These are phyloP conservation scores for Eupristina koningsbergeri DNA, from an alignment of 1,140 invertebrate genomes.

Conservation along the genomic window DNA sequence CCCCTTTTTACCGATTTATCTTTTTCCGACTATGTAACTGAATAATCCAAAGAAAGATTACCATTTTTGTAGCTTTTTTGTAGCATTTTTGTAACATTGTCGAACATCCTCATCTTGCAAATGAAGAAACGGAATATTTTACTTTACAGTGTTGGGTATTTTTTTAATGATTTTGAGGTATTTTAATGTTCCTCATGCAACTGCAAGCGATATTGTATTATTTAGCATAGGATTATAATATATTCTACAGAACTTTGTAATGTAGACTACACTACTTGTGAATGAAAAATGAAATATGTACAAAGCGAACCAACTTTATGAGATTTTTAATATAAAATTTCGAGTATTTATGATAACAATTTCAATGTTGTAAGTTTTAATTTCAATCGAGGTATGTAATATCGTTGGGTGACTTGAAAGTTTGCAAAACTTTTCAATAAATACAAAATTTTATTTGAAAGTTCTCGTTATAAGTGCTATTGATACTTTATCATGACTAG, in stretches of 20 bases:
- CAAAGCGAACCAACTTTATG: not conserved
- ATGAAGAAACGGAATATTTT: constrained; percentile 34
- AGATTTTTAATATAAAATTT: not conserved
- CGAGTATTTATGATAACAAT: not conserved
- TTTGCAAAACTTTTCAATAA: not conserved
- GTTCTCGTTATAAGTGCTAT: not conserved
- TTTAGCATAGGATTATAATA: not conserved
- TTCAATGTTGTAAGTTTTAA: not conserved
- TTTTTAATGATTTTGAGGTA: not conserved
- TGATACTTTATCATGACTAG: not conserved
- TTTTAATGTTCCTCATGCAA: not conserved
- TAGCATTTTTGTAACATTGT: not conserved
- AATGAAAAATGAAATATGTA: not conserved
- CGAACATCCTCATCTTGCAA: not conserved
- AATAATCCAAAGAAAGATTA: constrained; percentile 28
- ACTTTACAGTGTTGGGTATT: not conserved
- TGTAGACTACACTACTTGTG: not conserved
- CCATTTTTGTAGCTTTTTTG: not conserved
- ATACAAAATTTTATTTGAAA: not conserved
- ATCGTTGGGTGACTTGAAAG: not conserved
- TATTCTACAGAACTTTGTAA: not conserved
- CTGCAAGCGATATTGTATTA: not conserved
- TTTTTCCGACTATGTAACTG: not conserved
- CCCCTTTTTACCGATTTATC: not conserved
- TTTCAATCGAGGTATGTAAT: not conserved